Evolutionary conservation across 2,888 invertebrate species (phyloP).

Genomic region (Gastrophysa polygoni): DNA sequence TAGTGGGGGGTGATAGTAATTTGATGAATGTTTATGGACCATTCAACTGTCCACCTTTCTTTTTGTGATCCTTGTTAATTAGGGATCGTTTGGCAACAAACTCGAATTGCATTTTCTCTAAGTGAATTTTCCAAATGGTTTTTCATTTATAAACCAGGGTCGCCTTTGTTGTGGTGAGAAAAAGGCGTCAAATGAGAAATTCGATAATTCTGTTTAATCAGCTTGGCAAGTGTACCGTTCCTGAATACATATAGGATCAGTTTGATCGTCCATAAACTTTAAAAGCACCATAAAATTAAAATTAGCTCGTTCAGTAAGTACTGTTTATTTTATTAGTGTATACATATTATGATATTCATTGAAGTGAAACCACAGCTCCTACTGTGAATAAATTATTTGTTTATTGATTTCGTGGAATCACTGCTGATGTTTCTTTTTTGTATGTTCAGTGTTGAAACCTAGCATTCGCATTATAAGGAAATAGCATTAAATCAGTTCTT

Average conservation of each 20-base stretch:
- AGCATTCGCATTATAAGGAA: not conserved
- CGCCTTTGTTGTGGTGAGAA: conserved; percentile 30
- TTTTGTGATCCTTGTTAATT: conserved; percentile 2
- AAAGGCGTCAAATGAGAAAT: conserved; percentile 25
- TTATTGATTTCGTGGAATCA: not conserved
- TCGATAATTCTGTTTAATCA: conserved; percentile 1
- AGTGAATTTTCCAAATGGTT: not conserved
- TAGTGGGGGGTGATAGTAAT: conserved; percentile 48
- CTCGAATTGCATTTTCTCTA: not conserved
- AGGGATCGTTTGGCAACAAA: conserved; percentile 16
- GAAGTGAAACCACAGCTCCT: not conserved
- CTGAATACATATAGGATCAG: conserved; percentile 26
- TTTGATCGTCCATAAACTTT: conserved; percentile 31
- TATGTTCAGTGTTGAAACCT: not conserved
- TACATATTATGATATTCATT: not conserved
- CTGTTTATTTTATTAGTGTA: conserved; percentile 19
- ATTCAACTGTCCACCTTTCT: conserved; percentile 37
- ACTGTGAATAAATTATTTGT: not conserved
- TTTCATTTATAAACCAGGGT: conserved; percentile 22
- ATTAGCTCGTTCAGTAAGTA: conserved; percentile 31
- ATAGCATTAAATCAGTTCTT: not conserved
- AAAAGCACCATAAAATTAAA: conserved; percentile 30
- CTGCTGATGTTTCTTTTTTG: not conserved
- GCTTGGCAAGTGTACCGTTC: conserved; percentile 4
- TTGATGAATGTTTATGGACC: conserved; percentile 49